These are phyloP conservation scores for Montipora capitata DNA, from an alignment of 92 coral and sea anemone genomes.

Conservation along the genomic window DNA sequence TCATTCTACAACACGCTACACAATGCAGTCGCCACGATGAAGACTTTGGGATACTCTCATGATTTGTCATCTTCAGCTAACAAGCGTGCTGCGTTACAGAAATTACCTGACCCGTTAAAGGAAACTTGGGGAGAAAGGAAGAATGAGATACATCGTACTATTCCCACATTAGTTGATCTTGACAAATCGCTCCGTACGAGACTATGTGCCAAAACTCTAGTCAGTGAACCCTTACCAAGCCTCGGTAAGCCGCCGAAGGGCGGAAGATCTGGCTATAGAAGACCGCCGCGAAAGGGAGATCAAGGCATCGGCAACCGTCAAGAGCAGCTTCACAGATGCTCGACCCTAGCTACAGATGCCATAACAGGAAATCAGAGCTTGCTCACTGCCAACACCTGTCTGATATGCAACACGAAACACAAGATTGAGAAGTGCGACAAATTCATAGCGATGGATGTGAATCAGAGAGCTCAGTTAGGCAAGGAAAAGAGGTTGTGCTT, in stretches of 20 bases:
- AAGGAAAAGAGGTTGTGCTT: slow-evolving; percentile 77
- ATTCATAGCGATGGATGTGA: slow-evolving; percentile 66
- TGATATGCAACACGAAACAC: slow-evolving; percentile 55
- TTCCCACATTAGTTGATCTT: slow-evolving; percentile 49
- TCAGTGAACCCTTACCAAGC: slow-evolving; percentile 21
- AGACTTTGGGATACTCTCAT: slow-evolving; percentile 39
- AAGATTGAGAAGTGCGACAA: slow-evolving; percentile 60
- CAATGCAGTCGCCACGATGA: slow-evolving; percentile 65
- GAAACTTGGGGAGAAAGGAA: slow-evolving; percentile 62
- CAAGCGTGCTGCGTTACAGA: slow-evolving; percentile 48
- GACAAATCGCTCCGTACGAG: slow-evolving; percentile 64
- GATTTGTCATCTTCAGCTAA: slow-evolving; percentile 61
- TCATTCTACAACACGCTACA: slow-evolving; percentile 62
- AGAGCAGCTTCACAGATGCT: slow-evolving; percentile 15
- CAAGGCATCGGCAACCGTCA: slow-evolving; percentile 7
- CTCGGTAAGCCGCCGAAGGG: background rate
- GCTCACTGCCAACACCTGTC: slow-evolving; percentile 26
- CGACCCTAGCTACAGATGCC: slow-evolving; percentile 24
- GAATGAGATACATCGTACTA: slow-evolving; percentile 31
- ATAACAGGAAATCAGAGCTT: background rate
- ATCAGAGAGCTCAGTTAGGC: slow-evolving; percentile 65
- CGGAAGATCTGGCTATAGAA: background rate
- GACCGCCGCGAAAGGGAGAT: slow-evolving; percentile 15
- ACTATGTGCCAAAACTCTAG: slow-evolving; percentile 45
- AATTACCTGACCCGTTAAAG: slow-evolving; percentile 53